Evolutionary conservation across 1,140 invertebrate species (phyloP).

Genomic region (Whitmania pigra): DNA sequence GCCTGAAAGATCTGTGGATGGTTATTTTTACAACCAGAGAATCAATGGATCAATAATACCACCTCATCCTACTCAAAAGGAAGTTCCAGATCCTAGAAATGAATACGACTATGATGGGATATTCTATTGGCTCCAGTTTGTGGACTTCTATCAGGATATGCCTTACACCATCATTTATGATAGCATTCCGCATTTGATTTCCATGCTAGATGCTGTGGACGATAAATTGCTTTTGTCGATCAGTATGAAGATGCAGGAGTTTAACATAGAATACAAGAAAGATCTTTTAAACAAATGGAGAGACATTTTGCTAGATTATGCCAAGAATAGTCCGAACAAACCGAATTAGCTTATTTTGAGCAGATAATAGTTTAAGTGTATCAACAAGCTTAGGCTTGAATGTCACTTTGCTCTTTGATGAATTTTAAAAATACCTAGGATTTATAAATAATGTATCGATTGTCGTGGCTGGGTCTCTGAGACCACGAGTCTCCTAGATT

Average conservation of each 20-base stretch:
- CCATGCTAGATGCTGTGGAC: neutral
- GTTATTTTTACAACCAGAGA: neutral
- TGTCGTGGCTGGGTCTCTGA: too few species aligned
- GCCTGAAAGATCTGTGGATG: conserved; percentile 16
- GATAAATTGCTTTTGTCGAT: neutral
- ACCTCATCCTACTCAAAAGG: conserved; percentile 8
- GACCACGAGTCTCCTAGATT: too few species aligned
- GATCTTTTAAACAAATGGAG: neutral
- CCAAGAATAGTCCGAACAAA: neutral
- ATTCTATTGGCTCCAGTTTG: neutral
- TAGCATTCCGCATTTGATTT: conserved; percentile 4
- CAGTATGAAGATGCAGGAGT: neutral
- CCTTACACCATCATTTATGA: neutral
- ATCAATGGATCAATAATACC: conserved; percentile 5
- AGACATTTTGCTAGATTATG: neutral
- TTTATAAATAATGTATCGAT: too few species aligned
- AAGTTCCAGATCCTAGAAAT: conserved; percentile 23
- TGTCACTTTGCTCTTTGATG: too few species aligned
- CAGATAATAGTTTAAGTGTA: too few species aligned
- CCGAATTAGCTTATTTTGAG: neutral
- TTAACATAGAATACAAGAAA: conserved; percentile 5
- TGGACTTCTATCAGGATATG: conserved; percentile 5
- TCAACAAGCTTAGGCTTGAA: too few species aligned
- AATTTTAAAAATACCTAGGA: too few species aligned
- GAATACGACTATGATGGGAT: conserved; percentile 9